Percentiles rank a stretch among this genome's conserved stretches.
phyloP scores from a whole-genome alignment of 2,888 invertebrate genomes.

The Acronicta leporina region DNA sequence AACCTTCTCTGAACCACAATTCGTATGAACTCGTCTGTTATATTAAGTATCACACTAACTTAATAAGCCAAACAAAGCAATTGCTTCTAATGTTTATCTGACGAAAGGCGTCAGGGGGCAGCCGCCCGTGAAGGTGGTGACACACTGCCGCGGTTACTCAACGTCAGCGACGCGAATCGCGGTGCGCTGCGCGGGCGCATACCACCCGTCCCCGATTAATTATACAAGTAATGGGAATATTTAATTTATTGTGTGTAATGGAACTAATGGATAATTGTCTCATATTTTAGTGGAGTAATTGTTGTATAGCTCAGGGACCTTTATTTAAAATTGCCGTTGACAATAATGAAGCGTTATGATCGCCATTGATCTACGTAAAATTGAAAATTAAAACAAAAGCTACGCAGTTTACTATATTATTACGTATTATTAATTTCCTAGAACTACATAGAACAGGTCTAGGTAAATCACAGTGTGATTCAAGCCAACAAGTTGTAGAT shows the following conservation, averaged over 20 bases:
- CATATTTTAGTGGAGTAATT: not conserved
- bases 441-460: slow-evolving; percentile 40
- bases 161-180: slow-evolving; percentile 57
- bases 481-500: slow-evolving; percentile 59
- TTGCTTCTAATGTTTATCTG: slow-evolving; percentile 55
- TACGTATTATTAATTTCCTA: slow-evolving; percentile 6
- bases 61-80: slow-evolving; percentile 55
- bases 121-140: slow-evolving; percentile 75
- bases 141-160: slow-evolving; percentile 70
- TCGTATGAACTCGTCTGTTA: slow-evolving; percentile 1
- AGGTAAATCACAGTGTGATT: slow-evolving; percentile 56
- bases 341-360: no score
- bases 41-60: slow-evolving; percentile 38
- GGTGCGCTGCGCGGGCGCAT: slow-evolving; percentile 50
- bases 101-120: slow-evolving; percentile 58
- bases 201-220: slow-evolving; percentile 50
- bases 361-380: no score
- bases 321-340: no score
- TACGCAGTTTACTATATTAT: not conserved
- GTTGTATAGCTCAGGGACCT: not conserved
- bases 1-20: slow-evolving; percentile 1
- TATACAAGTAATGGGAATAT: slow-evolving; percentile 50
- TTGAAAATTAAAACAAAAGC: no score
- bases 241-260: slow-evolving; percentile 26
- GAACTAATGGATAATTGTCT: not conserved